Evolutionary conservation across 2,888 invertebrate species (phyloP), one percentile per base, ranked within the genome.

Genomic region (Tyria jacobaeae): DNA sequence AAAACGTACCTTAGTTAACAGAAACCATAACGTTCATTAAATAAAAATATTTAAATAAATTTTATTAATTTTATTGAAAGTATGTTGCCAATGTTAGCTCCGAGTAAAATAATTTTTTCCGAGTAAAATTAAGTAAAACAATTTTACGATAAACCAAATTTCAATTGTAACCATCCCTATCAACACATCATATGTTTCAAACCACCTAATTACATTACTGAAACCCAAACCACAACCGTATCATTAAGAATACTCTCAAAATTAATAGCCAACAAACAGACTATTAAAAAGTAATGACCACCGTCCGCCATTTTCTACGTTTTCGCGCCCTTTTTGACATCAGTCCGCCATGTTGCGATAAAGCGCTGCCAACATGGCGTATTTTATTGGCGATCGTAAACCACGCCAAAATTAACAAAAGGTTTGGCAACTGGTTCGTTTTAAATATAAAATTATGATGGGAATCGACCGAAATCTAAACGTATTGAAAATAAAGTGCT

Each of bases 371-470:
- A 88, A 89, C 73, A 91, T 90, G 89, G 89, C 86, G 81, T 79
- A 77, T 87, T 79, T 90, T 88, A 89, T 76, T 79, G 82, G 79
- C 79, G 83, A 70, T 88, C 89, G 85, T 90, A 90, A 91, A 91
- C 76, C 80, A 83, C 82, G 88, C 87, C 86, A 86, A 91, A 91
- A 92, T 91, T 92, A 90, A 90, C 91, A 85, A 87, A 88, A 87
- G 87, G 84, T 85, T 89, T 90, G 90, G 89, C 91, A 90, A 89
- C 91, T 86, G 88, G 85, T 82, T 80, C 80, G 79, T 83, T 89
- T 87, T 89, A 90, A 88, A 90, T 89, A 89, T 89, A 89, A 87
- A 73, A 87, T 87, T 87, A 87, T 87, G 84, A 87, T 86, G 83
- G 75, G 81, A 80, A 85, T 82, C 78, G 79, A 68, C 75, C 81